Conservation (phyloP, 2,797 vertebrate species). For the Argya squamiceps region DNA sequence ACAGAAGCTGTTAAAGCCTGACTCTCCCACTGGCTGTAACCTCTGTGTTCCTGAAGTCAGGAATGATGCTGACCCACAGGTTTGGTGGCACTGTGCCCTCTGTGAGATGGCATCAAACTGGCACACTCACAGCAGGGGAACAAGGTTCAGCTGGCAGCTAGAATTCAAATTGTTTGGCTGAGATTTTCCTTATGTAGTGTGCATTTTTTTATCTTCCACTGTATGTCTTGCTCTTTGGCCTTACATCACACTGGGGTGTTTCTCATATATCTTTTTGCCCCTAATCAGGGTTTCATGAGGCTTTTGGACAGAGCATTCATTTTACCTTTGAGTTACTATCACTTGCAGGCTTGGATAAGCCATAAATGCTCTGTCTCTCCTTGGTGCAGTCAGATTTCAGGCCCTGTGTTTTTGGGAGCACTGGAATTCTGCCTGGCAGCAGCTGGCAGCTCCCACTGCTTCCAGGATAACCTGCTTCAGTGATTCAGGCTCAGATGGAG, state of each 20-base stretch:
- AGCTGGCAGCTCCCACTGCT: not conserved
- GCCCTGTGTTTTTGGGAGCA: not conserved
- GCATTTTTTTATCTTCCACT: not conserved
- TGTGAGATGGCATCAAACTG: not conserved
- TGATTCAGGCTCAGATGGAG: conserved; percentile 13
- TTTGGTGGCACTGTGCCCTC: not conserved
- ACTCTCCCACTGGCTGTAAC: not conserved
- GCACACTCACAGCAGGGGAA: not conserved
- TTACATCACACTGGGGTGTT: not conserved
- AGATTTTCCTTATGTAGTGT: not conserved
- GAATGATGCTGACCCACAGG: not conserved
- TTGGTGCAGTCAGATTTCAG: not conserved
- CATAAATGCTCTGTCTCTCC: not conserved
- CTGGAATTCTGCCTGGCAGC: not conserved
- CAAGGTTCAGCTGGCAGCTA: not conserved
- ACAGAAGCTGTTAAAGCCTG: not conserved
- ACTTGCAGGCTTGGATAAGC: not conserved
- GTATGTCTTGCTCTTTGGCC: not conserved
- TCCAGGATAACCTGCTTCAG: not conserved
- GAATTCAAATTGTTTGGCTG: not conserved
- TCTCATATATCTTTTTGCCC: not conserved
- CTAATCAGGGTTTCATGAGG: not conserved
- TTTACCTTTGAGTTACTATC: not conserved
- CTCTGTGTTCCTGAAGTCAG: not conserved
- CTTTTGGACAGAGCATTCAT: not conserved